Conservation (phyloP, 1,140 invertebrate genomes). For the Drosophila virilis region DNA sequence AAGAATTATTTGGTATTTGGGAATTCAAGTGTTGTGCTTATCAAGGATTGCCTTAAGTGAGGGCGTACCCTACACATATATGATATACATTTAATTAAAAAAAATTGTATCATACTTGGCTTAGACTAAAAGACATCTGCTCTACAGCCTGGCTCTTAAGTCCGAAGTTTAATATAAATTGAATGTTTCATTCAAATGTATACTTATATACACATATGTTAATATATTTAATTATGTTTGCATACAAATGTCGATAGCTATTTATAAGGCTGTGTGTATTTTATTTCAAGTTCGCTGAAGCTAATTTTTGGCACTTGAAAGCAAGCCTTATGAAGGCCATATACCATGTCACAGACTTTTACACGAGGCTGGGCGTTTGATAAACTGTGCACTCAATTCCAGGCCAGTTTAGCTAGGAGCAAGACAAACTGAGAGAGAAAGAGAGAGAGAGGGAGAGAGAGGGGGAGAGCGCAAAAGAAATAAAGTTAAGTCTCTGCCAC, state of each 20-base stretch:
- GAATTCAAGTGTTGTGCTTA: too few relatives aligned
- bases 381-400: conserved; percentile 1
- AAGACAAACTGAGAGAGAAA: neutral
- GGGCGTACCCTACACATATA: too few relatives aligned
- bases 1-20: too few relatives aligned
- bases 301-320: conserved; percentile 2
- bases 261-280: too few relatives aligned
- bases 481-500: conserved; percentile 32
- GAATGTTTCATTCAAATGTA: neutral
- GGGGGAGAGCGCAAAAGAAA: neutral
- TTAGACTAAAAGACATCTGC: too few relatives aligned
- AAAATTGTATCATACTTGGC: too few relatives aligned
- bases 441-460: neutral
- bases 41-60: too few relatives aligned
- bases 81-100: too few relatives aligned
- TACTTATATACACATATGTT: too few relatives aligned
- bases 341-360: neutral
- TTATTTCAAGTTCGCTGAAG: neutral
- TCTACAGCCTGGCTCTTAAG: too few relatives aligned
- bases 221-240: neutral
- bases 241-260: neutral
- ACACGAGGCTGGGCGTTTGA: neutral
- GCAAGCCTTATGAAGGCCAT: neutral
- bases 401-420: conserved; percentile 2
- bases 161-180: neutral